Evolutionary conservation across 2,113 vertebrate species (phyloP).

Genomic region (Dipodomys ordii): DNA sequence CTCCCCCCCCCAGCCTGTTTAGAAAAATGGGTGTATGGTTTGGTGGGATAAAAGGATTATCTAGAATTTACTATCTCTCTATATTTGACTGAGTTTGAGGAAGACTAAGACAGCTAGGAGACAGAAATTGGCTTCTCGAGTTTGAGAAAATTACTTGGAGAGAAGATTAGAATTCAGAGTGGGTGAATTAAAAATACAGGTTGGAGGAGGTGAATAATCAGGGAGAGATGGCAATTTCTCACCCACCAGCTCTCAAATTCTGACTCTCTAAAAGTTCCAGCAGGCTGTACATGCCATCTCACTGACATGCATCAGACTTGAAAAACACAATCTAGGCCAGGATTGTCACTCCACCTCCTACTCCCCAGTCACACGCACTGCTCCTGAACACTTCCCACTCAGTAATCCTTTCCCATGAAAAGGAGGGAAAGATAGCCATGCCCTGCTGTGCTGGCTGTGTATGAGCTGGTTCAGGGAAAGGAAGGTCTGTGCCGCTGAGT

Average conservation of each 20-base stretch:
- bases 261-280: conserved; percentile 75
- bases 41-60: conserved; percentile 41
- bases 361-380: conserved; percentile 71
- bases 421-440: conserved; percentile 31
- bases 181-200: conserved; percentile 82
- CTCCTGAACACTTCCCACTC: conserved; percentile 79
- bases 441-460: conserved; percentile 4
- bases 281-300: conserved; percentile 77
- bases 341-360: conserved; percentile 78
- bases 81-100: conserved; percentile 27
- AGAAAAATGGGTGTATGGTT: conserved; percentile 37
- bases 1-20: neutral
- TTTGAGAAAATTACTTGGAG: conserved; percentile 73
- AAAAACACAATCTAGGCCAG: conserved; percentile 82
- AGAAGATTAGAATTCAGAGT: conserved; percentile 78
- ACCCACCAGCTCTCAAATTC: conserved; percentile 83
- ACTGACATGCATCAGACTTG: conserved; percentile 79
- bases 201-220: conserved; percentile 82
- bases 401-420: conserved; percentile 47
- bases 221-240: conserved; percentile 74
- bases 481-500: neutral
- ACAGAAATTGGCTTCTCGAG: conserved; percentile 63
- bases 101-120: conserved; percentile 52
- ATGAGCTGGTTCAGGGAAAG: conserved; percentile 24
- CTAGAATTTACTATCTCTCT: conserved; percentile 60